These are phyloP conservation scores for Spongia lamella DNA, from an alignment of 37 sponge, comb jelly and placozoan genomes.

Conservation along the genomic window DNA sequence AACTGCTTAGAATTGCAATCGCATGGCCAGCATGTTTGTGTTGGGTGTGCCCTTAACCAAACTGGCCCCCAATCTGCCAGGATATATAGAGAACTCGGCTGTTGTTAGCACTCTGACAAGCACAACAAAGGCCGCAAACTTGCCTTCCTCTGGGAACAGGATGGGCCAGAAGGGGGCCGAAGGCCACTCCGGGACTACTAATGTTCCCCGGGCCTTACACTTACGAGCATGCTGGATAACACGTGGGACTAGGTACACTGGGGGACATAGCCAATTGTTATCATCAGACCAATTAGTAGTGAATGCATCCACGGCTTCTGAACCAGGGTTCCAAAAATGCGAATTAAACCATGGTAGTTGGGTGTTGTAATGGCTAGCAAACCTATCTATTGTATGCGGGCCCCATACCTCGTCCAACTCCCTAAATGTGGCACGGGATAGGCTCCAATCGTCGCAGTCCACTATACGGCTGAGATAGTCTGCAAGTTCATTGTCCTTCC, in stretches of 20 bases:
- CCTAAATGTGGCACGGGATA: constrained; percentile 4
- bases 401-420: constrained; percentile 24
- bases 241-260: constrained; percentile 1
- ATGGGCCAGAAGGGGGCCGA: constrained; percentile 49
- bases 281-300: constrained; percentile 33
- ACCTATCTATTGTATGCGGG: constrained; percentile 35
- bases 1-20: too few species aligned
- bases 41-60: too few species aligned
- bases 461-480: constrained; percentile 27
- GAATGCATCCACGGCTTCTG: constrained; percentile 49
- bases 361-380: constrained; percentile 15
- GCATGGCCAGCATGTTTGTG: too few species aligned
- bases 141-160: constrained; percentile 5
- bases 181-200: constrained; percentile 37
- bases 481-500: constrained; percentile 21
- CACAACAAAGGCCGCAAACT: constrained; percentile 27
- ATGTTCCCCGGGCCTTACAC: constrained; percentile 16
- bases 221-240: constrained; percentile 21
- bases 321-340: constrained; percentile 9
- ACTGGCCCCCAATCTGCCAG: too few species aligned
- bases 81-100: too few species aligned
- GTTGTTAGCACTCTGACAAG: too few species aligned
- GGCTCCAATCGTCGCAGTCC: constrained; percentile 41
- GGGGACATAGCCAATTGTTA: constrained; percentile 38
- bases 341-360: constrained; percentile 19